Evolutionary conservation across 2,113 vertebrate species (phyloP), one percentile per base, ranked within the genome.

Genomic region (Okapia johnstoni): DNA sequence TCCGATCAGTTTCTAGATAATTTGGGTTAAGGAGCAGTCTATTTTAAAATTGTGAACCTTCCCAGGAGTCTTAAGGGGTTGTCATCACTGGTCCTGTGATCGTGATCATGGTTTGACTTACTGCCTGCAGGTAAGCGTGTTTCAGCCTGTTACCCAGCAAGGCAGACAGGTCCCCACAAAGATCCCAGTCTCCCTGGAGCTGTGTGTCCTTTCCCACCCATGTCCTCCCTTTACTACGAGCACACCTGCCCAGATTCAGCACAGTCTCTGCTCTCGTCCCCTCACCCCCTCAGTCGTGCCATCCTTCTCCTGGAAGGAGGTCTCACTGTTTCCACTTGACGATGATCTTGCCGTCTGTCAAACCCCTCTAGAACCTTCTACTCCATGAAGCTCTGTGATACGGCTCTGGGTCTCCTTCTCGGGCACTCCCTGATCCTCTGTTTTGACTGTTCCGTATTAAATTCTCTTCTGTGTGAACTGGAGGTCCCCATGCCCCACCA

Each of bases 11-110:
- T 96, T 52, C 48, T 94, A 94, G 92, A 84, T 79, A 54, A 88
- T 96, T 96, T 95, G 80, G 54, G 66, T 79, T 97, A 85, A 94
- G 0, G 6, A 95, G 46, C 70, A 92, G 36, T 30, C 92, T 92
- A 54, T 77, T 97, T 96, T 33, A 97, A 93, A 88, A 79, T 60
- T 63, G 36, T 77, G 52, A 95, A 48, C 12, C 5, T 84, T 83
- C 70, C 33, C 46, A 85, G 30, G 33, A 84, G 73, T 48, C 81
- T 94, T 73, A 54, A 77, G 80, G 83, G n/a, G 61, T 43, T 61
- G 10, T 79, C 8, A 33, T 93, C 92, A 85, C 85, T 93, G 55
- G 58, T 57, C 58, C 66, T 4, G 7, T 58, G 80, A 36, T 63
- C 76, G 28, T 85, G 76, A 48, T 63, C 81, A 46, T 80, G 43